Evolutionary conservation across 2,797 vertebrate species (phyloP).

Genomic region (Chiroxiphia lanceolata): DNA sequence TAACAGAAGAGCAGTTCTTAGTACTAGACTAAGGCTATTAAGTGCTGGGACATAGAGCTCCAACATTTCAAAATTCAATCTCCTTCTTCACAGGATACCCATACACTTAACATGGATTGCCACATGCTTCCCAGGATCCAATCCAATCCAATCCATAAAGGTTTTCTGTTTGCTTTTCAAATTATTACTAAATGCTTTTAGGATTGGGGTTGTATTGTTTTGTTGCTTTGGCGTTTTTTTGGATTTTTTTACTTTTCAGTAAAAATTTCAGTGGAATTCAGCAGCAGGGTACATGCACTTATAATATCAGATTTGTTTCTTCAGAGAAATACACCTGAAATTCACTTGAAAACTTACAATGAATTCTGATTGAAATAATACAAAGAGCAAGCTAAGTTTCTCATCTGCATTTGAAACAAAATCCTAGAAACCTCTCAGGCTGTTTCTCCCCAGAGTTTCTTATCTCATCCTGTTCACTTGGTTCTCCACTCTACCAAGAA

Average conservation of each 20-base stretch:
- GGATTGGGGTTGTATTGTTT: not conserved
- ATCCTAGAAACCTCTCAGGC: not conserved
- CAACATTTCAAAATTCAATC: not conserved
- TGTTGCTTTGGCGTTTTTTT: not conserved
- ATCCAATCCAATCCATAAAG: not conserved
- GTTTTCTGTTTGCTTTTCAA: not conserved
- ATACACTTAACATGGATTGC: not conserved
- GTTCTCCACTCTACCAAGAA: not conserved
- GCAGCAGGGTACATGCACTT: fast-evolving
- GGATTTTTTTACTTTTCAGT: not conserved
- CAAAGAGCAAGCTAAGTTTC: not conserved
- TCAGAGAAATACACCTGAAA: not conserved
- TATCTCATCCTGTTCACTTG: not conserved
- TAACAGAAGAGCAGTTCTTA: not conserved
- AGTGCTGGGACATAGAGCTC: not conserved
- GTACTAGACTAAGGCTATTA: not conserved
- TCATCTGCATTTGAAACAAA: not conserved
- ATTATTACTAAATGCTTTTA: not conserved
- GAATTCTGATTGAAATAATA: not conserved
- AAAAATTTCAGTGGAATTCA: not conserved
- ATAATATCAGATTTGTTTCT: not conserved
- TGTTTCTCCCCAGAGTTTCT: not conserved
- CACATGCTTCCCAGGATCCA: not conserved
- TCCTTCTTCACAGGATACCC: not conserved
- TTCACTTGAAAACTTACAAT: not conserved